Evolutionary conservation across 1,140 invertebrate species (phyloP).

Genomic region (Trigoniulus corallinus): DNA sequence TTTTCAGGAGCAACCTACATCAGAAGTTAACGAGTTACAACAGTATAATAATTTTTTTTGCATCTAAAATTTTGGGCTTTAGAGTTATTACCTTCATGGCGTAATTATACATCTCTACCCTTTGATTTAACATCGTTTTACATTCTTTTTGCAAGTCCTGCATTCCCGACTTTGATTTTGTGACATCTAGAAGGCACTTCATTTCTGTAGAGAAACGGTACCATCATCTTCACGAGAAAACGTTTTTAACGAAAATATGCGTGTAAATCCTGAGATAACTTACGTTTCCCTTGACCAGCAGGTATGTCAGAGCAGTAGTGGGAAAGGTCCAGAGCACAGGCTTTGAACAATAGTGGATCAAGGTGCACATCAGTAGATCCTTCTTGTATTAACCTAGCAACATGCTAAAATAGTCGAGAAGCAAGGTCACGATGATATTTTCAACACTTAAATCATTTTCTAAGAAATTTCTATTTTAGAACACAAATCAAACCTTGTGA

Average conservation of each 20-base stretch:
- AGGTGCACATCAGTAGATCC: conserved; percentile 37
- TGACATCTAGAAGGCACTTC: conserved; percentile 54
- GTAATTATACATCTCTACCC: conserved; percentile 78
- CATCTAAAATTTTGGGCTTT: neutral
- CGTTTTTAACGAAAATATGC: too few species aligned
- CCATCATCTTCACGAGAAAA: too few species aligned
- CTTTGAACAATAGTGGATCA: conserved; percentile 34
- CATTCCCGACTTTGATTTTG: conserved; percentile 44
- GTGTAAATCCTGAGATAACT: too few species aligned
- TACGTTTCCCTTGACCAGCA: conserved; percentile 71
- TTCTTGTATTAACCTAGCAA: conserved; percentile 45
- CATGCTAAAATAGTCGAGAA: conserved; percentile 34
- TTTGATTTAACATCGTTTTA: conserved; percentile 51
- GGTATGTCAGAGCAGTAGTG: conserved; percentile 64
- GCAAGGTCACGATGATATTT: neutral
- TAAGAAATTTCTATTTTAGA: too few species aligned
- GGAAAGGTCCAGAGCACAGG: conserved; percentile 41
- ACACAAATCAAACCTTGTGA: neutral
- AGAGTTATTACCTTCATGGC: conserved; percentile 45
- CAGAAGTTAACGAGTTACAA: neutral
- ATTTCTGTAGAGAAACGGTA: too few species aligned
- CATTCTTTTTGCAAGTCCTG: conserved; percentile 55
- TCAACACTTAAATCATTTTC: too few species aligned
- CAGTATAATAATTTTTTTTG: neutral
- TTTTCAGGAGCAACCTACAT: conserved; percentile 38